These are phyloP conservation scores for Chitala chitala DNA, from an alignment of 2,113 vertebrate species.

Conservation along the genomic window DNA sequence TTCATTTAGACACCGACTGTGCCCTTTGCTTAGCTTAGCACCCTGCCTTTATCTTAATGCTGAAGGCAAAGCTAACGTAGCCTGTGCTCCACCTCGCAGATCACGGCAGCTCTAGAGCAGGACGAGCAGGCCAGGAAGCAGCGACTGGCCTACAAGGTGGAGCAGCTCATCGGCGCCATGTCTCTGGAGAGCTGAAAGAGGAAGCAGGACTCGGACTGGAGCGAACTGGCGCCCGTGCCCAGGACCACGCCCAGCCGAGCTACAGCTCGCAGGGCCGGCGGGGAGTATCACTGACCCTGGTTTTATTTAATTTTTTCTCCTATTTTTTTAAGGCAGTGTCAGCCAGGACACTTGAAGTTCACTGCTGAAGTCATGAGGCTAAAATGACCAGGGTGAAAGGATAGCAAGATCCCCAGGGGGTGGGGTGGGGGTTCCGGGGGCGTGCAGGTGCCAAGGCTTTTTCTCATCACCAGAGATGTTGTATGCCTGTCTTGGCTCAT, in stretches of 20 bases:
- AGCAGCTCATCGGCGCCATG: constrained; percentile 92
- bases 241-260: constrained; percentile 30
- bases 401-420: too few species aligned
- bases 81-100: constrained; percentile 57
- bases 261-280: constrained; percentile 46
- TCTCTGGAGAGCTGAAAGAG: constrained; percentile 89
- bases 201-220: constrained; percentile 4
- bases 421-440: background rate
- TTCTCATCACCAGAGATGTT: constrained; percentile 29
- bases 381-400: background rate
- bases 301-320: constrained; percentile 23
- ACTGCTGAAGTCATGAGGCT: background rate
- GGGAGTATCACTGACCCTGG: constrained; percentile 33
- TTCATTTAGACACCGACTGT: background rate
- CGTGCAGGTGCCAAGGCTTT: constrained; percentile 37
- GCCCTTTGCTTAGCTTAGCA: background rate
- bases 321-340: constrained; percentile 16
- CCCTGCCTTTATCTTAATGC: background rate
- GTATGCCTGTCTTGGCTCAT: background rate
- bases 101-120: constrained; percentile 85
- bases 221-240: constrained; percentile 18
- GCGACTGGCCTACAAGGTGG: constrained; percentile 88
- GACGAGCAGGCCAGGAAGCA: constrained; percentile 91
- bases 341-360: constrained; percentile 7
- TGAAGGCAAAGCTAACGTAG: too few species aligned